Percentiles rank a stretch among this genome's conserved stretches.
These are phyloP conservation scores for Lithosia quadra DNA, from an alignment of 2,888 invertebrate genomes.

Conservation along the genomic window DNA sequence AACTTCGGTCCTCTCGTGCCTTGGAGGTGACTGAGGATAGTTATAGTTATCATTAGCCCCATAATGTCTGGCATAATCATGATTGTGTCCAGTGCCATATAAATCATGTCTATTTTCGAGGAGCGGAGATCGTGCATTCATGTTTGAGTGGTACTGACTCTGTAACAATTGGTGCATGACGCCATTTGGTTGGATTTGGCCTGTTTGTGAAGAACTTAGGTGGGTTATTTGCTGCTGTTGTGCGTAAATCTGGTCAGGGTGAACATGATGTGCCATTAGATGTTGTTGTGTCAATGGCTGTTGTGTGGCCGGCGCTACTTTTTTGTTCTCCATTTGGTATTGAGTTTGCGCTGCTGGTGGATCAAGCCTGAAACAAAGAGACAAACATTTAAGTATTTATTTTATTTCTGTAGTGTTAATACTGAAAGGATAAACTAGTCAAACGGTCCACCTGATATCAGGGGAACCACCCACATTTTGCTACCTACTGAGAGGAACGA, in stretches of 20 bases:
- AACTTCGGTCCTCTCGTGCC: conserved; percentile 77
- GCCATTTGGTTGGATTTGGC: conserved; percentile 84
- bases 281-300: conserved; percentile 85
- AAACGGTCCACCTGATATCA: no score
- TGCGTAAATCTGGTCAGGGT: conserved; percentile 82
- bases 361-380: conserved; percentile 89
- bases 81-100: conserved; percentile 85
- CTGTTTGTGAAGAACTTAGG: conserved; percentile 73
- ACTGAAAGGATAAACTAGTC: no score
- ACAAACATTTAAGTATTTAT: neutral
- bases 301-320: conserved; percentile 83
- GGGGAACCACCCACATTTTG: neutral
- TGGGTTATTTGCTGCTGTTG: conserved; percentile 79
- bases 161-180: conserved; percentile 85
- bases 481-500: neutral
- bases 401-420: no score
- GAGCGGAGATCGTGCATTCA: conserved; percentile 82
- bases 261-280: conserved; percentile 81
- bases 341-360: conserved; percentile 89
- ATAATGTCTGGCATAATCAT: conserved; percentile 84
- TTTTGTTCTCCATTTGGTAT: conserved; percentile 90
- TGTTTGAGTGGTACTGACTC: conserved; percentile 81
- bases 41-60: conserved; percentile 87
- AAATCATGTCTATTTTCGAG: conserved; percentile 87
- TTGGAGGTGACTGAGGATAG: conserved; percentile 82